Conservation (phyloP, 2,797 vertebrate genomes). For the Muscicapa comitata region DNA sequence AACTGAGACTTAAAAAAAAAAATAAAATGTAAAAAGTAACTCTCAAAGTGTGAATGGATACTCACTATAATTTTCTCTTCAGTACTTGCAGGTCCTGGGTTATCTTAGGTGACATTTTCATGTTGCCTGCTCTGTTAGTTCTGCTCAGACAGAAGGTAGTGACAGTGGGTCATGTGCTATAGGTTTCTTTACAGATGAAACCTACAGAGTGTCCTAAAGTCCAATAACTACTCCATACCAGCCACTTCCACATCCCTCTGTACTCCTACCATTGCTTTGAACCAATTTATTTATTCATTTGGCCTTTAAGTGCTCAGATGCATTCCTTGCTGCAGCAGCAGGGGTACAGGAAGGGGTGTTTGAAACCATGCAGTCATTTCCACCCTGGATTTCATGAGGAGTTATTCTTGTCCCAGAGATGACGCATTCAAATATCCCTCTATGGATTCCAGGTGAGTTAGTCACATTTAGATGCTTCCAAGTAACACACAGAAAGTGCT, state of each 20-base stretch:
- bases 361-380: background rate
- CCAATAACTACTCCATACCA: background rate
- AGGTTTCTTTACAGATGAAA: background rate
- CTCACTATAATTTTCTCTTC: background rate
- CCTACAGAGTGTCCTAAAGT: background rate
- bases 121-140: background rate
- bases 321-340: constrained; percentile 11
- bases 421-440: constrained; percentile 26
- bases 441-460: constrained; percentile 51
- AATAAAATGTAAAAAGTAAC: background rate
- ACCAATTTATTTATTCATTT: background rate
- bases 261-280: background rate
- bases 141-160: background rate
- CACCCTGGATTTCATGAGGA: background rate
- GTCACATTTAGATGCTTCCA: constrained; percentile 41
- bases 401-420: constrained; percentile 27
- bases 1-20: background rate
- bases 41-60: background rate
- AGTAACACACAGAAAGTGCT: constrained; percentile 10
- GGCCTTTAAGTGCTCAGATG: background rate
- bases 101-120: background rate
- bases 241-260: background rate
- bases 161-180: background rate
- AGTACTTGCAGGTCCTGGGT: background rate
- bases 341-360: background rate